Base-by-base conservation (phyloP, 1,140 invertebrate species). In the Drosophila funebris region DNA sequence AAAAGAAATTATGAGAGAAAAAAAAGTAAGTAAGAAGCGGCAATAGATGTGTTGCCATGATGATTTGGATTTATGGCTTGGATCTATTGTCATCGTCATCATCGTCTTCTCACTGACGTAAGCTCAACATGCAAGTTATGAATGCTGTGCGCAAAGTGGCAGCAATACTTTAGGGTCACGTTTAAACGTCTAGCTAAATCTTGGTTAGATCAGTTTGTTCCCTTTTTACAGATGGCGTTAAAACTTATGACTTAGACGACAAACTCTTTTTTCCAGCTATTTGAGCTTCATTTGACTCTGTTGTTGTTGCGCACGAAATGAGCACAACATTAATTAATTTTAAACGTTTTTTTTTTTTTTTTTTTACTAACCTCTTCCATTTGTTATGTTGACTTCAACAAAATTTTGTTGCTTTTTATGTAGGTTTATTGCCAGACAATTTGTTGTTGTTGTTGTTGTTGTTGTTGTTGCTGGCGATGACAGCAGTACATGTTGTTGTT, bases 281-380 rank as follows among this genome's bases (percentile, higher is more conserved):
- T n/a, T n/a, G n/a, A n/a, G 52, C 56, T 36, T 56, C 57, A 33
- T 58, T 39, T 68, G 52, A 7, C 33, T 24, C 31, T 81, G 31
- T 66, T 80, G 48, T 62, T 69, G 39, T 24, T 46, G 77, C 77
- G 78, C 83, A 88, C 78, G 72, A 88, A 87, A 88, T 83, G 83
- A 72, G 83, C 83, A 87, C 83, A 87, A 83, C 83, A 79, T 87
- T 75, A 87, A 87, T 87, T 87, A 78, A 78, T 87, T 87, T 88
- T 88, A 76, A 75, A 62, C 57, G 71, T 78, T 79, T 77, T 75
- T 83, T 56, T 82, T n/a, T n/a, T n/a, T n/a, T n/a, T n/a, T n/a
- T n/a, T n/a, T n/a, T n/a, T n/a, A n/a, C n/a, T n/a, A n/a, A 52
- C 43, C 61, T 78, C 54, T 52, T 44, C 43, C 22, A n/a, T n/a